Percentiles rank a stretch among this genome's conserved stretches.
phyloP scores from a whole-genome alignment of 2,888 invertebrate species.

The Polydrusus tereticollis region DNA sequence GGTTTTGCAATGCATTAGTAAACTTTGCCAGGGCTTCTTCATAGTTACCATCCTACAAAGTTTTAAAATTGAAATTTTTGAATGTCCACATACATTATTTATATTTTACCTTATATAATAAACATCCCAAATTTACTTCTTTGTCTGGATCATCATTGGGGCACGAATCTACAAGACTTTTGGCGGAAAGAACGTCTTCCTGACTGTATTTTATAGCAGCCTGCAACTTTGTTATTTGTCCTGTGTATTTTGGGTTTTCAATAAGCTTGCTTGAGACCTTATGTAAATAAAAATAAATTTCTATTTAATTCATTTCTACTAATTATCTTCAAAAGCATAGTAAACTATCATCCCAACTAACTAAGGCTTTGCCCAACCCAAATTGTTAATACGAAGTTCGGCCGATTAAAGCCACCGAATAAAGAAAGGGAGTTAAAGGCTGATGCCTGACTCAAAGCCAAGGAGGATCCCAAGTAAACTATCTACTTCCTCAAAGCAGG shows the following conservation, averaged over 20 bases:
- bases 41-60: conserved; percentile 80
- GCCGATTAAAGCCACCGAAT: too few relatives aligned
- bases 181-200: conserved; percentile 92
- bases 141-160: conserved; percentile 91
- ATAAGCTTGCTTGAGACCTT: conserved; percentile 67
- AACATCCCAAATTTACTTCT: conserved; percentile 94
- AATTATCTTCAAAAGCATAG: too few relatives aligned
- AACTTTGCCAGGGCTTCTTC: conserved; percentile 95
- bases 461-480: too few relatives aligned
- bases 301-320: too few relatives aligned
- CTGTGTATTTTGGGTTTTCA: conserved; percentile 57
- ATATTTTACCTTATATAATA: conserved; percentile 86
- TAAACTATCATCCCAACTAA: too few relatives aligned
- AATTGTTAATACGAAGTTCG: too few relatives aligned
- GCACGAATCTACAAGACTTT: conserved; percentile 90
- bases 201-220: conserved; percentile 98
- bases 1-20: conserved; percentile 85
- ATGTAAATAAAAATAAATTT: too few relatives aligned
- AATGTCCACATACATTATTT: not conserved
- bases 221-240: conserved; percentile 84
- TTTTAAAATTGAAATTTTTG: not conserved
- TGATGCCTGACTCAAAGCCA: too few relatives aligned
- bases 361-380: too few relatives aligned
- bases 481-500: too few relatives aligned
- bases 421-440: too few relatives aligned